A percentile compares a stretch with the other conserved stretches of the same genome.
These are phyloP conservation scores for Helarctos malayanus DNA, from an alignment of 2,797 vertebrate genomes.

Conservation along the genomic window DNA sequence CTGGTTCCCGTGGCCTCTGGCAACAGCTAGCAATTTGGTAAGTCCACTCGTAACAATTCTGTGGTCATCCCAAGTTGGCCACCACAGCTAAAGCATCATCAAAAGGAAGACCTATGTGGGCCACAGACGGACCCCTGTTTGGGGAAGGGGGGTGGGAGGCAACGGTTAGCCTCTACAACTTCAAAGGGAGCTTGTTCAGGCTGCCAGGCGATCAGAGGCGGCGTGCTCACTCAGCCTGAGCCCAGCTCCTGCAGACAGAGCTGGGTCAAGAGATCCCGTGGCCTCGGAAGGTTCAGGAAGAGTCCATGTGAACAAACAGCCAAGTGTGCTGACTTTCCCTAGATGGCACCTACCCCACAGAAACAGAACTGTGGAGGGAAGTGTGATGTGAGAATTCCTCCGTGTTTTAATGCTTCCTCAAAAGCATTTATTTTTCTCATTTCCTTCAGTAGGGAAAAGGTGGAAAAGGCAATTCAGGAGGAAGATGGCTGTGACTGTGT, in stretches of 20 bases:
- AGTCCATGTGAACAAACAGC: accelerated
- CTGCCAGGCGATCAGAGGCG: not conserved
- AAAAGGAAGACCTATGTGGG: too few relatives aligned
- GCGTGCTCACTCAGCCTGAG: accelerated
- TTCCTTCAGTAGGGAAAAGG: not conserved
- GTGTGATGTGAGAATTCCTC: accelerated
- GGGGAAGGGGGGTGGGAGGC: not conserved
- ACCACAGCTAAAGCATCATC: not conserved
- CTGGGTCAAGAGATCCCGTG: accelerated
- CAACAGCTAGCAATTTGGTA: not conserved
- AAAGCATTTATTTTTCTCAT: not conserved
- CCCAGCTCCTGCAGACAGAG: too few relatives aligned
- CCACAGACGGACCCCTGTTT: not conserved
- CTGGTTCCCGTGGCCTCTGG: not conserved
- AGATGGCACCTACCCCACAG: accelerated
- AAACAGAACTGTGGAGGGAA: accelerated
- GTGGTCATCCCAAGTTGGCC: accelerated
- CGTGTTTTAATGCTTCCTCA: too few relatives aligned
- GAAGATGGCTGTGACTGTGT: not conserved
- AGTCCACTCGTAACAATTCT: not conserved
- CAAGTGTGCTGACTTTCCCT: accelerated
- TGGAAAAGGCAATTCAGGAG: not conserved
- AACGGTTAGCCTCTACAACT: not conserved
- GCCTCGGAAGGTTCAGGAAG: not conserved
- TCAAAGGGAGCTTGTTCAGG: not conserved